Percentiles rank a stretch among this genome's conserved stretches.
Conservation (phyloP, 2,888 invertebrate genomes). For the Terebella lapidaria region DNA sequence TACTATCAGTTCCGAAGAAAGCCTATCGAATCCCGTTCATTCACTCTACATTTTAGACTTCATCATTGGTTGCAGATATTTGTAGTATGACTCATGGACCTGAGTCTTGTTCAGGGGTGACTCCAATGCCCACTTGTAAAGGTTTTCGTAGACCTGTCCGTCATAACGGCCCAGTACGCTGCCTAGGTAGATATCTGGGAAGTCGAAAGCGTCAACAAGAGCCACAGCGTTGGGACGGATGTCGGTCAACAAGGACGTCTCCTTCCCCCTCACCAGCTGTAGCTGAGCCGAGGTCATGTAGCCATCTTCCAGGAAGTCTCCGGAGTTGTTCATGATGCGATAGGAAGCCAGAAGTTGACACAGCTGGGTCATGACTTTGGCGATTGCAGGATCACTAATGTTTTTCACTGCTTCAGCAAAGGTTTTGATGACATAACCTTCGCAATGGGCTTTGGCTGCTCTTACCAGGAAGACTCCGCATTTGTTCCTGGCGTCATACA, state of each 20-base stretch:
- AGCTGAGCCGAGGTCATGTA: constrained; percentile 9
- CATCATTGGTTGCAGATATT: background rate
- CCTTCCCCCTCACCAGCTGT: background rate
- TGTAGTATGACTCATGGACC: background rate
- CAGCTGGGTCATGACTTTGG: background rate
- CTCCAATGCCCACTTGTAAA: constrained; percentile 53
- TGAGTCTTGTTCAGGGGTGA: constrained; percentile 37
- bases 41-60: background rate
- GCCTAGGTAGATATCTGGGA: constrained; percentile 42
- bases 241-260: constrained; percentile 60
- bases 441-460: too few relatives aligned
- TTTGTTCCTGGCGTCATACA: too few relatives aligned
- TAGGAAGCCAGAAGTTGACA: background rate
- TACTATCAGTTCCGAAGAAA: too few relatives aligned
- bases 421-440: background rate
- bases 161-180: constrained; percentile 53
- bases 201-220: constrained; percentile 85
- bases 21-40: too few relatives aligned
- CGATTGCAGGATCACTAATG: background rate
- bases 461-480: too few relatives aligned
- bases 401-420: background rate
- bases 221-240: constrained; percentile 84
- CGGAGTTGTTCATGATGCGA: background rate
- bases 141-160: constrained; percentile 54
- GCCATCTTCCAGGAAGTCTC: constrained; percentile 7